Evolutionary conservation across 2,113 vertebrate species (phyloP), one percentile per base, ranked within the genome.

Genomic region (Pseudopipra pipra): DNA sequence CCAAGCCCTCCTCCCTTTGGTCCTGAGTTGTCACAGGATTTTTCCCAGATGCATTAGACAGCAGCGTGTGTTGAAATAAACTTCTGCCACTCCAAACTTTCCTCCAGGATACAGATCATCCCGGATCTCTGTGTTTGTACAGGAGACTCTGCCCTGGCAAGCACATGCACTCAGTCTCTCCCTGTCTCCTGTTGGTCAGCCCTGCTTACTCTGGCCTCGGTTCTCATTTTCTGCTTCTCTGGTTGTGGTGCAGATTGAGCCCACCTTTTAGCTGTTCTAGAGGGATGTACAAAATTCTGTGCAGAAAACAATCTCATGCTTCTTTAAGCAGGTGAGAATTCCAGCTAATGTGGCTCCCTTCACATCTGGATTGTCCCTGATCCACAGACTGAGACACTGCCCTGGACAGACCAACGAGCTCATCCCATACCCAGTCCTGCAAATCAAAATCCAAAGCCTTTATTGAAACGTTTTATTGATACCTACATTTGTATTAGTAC

Each of bases 301-400:
- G 27, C 30, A 30, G 55, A 49, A 44, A 78, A 39, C 3, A 51
- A 15, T 7, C 21, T 23, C 59, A 54, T 59, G 52, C 54, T 65
- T 7, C 73, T 55, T 41, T 54, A 43, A 41, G n/a, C 55, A 58
- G 51, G 55, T 3, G 2, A n/a, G 70, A 24, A 46, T 49, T 39
- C 35, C 4, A 3, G 12, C 43, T 23, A 8, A 43, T 0, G 3
- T 13, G 65, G 8, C 23, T 33, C 31, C 3, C 28, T 33, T 58
- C 3, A 2, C 19, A 6, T 27, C 54, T 18, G 41, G 63, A n/a
- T 41, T 55, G 54, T 68, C 51, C 59, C 41, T 52, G 21, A 8
- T 43, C 56, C 0, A 1, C 27, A 2, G 46, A 5, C 14, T 22
- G 55, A 59, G 22, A 28, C 28, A 4, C 47, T 49, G 72, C 11